These are phyloP conservation scores for Epinephelus awoara DNA, from an alignment of 2,797 vertebrate species.

Conservation along the genomic window DNA sequence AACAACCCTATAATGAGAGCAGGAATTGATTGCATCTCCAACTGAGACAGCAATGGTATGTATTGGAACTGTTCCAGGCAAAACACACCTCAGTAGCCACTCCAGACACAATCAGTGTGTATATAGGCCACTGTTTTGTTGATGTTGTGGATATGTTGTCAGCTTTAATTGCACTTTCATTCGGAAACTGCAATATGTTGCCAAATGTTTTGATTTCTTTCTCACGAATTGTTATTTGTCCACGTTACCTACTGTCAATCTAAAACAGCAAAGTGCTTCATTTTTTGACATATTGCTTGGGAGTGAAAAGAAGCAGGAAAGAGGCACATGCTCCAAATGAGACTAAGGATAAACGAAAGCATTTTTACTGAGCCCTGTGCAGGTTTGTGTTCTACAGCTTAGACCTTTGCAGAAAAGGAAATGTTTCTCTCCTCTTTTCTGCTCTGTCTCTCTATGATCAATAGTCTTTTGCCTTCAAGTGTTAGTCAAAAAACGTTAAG, in stretches of 20 bases:
- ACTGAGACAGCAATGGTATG: slow-evolving; percentile 27
- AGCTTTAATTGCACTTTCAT: slow-evolving; percentile 12
- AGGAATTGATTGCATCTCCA: slow-evolving; percentile 57
- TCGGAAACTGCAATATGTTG: not conserved
- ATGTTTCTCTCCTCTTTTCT: not conserved
- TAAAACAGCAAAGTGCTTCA: not conserved
- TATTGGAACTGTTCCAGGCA: slow-evolving; percentile 25
- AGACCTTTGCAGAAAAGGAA: not conserved
- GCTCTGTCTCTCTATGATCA: not conserved
- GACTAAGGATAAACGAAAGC: slow-evolving; percentile 3
- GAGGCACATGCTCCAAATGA: not conserved
- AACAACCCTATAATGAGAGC: slow-evolving; percentile 52
- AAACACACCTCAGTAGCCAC: slow-evolving; percentile 24
- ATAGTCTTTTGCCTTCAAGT: not conserved
- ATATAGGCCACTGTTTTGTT: not conserved
- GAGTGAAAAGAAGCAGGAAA: slow-evolving; percentile 20
- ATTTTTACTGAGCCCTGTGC: not conserved
- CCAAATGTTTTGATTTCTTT: slow-evolving; percentile 32
- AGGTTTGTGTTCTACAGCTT: not conserved
- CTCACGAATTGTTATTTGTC: not conserved
- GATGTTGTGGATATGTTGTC: not conserved
- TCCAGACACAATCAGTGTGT: not conserved
- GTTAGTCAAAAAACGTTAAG: not conserved
- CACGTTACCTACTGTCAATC: not conserved
- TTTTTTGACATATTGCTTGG: slow-evolving; percentile 12